Percentiles rank a stretch among this genome's conserved stretches.
Conservation (phyloP, 2,797 vertebrate species). For the Pteropus rufus region DNA sequence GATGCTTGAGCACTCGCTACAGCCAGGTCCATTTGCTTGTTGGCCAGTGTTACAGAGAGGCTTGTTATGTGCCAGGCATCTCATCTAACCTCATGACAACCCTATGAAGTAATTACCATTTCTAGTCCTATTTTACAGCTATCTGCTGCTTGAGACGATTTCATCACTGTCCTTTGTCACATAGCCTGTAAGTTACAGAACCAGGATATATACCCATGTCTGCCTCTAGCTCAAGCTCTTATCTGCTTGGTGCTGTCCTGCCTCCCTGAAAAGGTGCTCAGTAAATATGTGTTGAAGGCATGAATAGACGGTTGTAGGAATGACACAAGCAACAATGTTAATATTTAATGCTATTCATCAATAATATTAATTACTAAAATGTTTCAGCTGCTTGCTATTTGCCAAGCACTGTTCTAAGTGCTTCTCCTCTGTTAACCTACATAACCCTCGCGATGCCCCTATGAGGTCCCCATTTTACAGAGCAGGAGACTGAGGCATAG, state of each 20-base stretch:
- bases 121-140: rapidly evolving
- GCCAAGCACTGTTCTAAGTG: neutral
- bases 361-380: neutral
- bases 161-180: neutral
- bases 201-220: rapidly evolving
- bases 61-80: neutral
- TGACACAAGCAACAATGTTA: neutral
- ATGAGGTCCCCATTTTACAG: neutral
- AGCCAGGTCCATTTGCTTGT: neutral
- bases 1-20: neutral
- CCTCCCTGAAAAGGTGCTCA: neutral
- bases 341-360: neutral
- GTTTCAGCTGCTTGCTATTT: neutral
- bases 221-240: neutral
- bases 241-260: neutral
- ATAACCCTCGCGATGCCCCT: too few relatives aligned
- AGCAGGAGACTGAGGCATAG: neutral
- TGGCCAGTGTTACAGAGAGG: neutral
- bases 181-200: neutral
- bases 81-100: neutral
- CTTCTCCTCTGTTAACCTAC: neutral
- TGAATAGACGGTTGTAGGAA: neutral
- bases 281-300: neutral
- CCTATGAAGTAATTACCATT: neutral
- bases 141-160: neutral